phyloP scores from a whole-genome alignment of 2,113 vertebrate species.

The Trinectes maculatus region DNA sequence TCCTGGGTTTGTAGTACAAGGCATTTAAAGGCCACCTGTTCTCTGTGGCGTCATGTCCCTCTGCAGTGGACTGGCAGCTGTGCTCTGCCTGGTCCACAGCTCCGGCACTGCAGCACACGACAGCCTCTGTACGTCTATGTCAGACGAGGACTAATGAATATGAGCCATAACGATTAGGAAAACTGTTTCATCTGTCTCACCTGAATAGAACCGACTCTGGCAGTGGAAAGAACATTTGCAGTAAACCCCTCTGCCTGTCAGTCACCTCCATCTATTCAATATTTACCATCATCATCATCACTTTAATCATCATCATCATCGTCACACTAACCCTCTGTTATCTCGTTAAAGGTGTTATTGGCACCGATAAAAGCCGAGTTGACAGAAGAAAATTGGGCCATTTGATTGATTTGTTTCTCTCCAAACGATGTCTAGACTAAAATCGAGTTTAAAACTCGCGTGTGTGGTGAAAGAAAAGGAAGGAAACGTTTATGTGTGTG shows the following conservation, averaged over 20 bases:
- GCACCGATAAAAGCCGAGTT: no score
- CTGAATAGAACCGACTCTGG: neutral
- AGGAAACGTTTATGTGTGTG: no score
- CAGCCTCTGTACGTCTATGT: neutral
- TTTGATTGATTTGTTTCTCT: no score
- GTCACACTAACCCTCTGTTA: no score
- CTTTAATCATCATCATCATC: no score
- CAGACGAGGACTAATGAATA: conserved; percentile 15
- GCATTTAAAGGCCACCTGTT: conserved; percentile 49
- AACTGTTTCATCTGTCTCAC: conserved; percentile 11
- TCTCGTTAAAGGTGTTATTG: no score
- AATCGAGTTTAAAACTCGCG: no score
- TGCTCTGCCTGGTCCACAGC: neutral
- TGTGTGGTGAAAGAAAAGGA: no score
- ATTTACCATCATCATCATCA: neutral
- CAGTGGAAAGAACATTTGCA: neutral
- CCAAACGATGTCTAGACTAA: no score
- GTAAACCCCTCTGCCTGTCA: no score
- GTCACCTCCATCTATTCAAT: neutral
- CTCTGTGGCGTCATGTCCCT: conserved; percentile 16
- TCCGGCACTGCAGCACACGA: conserved; percentile 10
- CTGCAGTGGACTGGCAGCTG: conserved; percentile 32
- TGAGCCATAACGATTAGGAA: conserved; percentile 3
- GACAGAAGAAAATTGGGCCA: no score
- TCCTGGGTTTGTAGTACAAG: conserved; percentile 34